Evolutionary conservation across 2,888 invertebrate genomes (phyloP), one percentile per base, ranked within the genome.

Genomic region (Mayetiola destructor): DNA sequence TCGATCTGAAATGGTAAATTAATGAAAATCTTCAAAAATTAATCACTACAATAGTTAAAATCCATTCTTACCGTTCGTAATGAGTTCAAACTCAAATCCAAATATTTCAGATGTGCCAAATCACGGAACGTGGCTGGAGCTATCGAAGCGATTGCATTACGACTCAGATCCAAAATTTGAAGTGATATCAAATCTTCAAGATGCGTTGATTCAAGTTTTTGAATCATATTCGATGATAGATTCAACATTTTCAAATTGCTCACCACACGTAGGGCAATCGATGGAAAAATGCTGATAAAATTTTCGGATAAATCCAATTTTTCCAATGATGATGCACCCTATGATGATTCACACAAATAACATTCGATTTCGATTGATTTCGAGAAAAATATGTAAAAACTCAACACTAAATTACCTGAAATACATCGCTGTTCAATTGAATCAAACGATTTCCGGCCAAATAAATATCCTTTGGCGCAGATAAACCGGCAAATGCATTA

Each of bases 71-170:
- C 90, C 64, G 90, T 90, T 68, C 92, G 77, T 48, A 93, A 73
- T 2, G 88, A 85, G 68, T 93, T 93, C 32, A 91, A 82, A 61
- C 90, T 88, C 14, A 92, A 77, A 66, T 90, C 88, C 61, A 93
- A 76, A 65, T 82, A 82, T 58, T 80, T 77, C 18, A 93, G 71
- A 57, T 80, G 78, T 6, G 77, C 77, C 56, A 91, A 75, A 2
- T 84, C 84, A 12, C 84, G 78, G 68, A 92, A 92, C 1, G 88
- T 86, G 59, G 88, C 88, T 0, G 87, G 82, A 0, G 85, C 81
- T 56, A 92, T 79, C 62, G 86, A 85, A 10, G 84, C 85, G 18
- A 93, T 81, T 65, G 84, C 84, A 68, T 92, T 92, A 61, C 89
- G 77, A 64, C 89, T 89, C 57, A 93, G 73, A 69, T 92, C 90